Base-by-base conservation (phyloP, 2,797 vertebrate species). In the Sebastes variabilis region DNA sequence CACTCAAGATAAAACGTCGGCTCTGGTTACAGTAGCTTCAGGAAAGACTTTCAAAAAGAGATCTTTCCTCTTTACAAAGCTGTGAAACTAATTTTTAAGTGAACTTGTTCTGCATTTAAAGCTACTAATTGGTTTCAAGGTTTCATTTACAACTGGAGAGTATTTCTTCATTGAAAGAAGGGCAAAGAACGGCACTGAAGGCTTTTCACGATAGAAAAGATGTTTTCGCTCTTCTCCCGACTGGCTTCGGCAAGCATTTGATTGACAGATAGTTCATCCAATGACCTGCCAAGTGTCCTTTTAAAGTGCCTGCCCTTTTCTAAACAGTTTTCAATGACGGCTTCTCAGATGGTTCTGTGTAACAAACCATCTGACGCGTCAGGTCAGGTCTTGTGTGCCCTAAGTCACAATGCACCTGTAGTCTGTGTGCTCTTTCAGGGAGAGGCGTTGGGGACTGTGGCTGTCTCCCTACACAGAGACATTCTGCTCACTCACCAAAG, bases 401-500 rank as follows among this genome's bases (percentile, higher is more conserved):
- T 30, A 29, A 22, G 46, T 18, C 30, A 49, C 56, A 30, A 69
- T 22, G 11, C 30, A 66, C 54, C 29, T 75, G 36, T 52, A 42
- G 72, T 24, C 46, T 6, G 55, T 80, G 38, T 60, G 29, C 36
- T 75, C n/a, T 52, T 36, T 65, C 3, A 1, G 25, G 32, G 58
- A 60, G 5, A 29, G 60, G 52, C 58, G 25, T 20, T 56, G 24
- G 61, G 8, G 71, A n/a, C 30, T 66, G 25, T 46, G 52, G 55
- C 29, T 7, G 9, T 72, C 56, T 70, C 42, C 16, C 32, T 49
- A 36, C 42, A 54, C n/a, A 3, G 29, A 79, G 29, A 67, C 24
- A 77, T 68, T 7, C 62, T 71, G 72, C 36, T 67, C 55, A 68
- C 20, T 20, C 6, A 16, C 62, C 58, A 75, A 80, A 76, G 69